A percentile compares a stretch with the other conserved stretches of the same genome.
These are phyloP conservation scores for Vanacampus margaritifer DNA, from an alignment of 2,113 vertebrate species.

Conservation along the genomic window DNA sequence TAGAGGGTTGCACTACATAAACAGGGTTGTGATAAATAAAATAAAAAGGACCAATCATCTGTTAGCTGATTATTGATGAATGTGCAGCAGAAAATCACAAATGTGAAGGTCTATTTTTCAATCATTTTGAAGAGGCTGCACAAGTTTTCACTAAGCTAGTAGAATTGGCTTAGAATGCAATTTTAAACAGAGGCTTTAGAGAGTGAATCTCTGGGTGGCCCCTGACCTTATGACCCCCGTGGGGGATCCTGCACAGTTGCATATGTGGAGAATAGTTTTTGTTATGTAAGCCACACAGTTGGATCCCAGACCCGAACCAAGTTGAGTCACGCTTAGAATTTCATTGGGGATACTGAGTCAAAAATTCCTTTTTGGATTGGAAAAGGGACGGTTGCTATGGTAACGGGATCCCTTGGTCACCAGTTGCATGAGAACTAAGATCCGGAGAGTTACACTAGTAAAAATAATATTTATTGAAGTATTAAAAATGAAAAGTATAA, in stretches of 20 bases:
- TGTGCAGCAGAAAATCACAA: no score
- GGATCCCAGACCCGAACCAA: slow-evolving; percentile 22
- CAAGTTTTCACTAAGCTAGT: background rate
- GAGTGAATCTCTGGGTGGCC: background rate
- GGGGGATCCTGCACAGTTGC: background rate
- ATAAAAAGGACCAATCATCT: no score
- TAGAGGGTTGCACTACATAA: no score
- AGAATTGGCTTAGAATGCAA: background rate
- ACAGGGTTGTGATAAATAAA: no score
- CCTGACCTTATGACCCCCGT: background rate
- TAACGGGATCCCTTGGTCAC: slow-evolving; percentile 15
- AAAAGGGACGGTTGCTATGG: slow-evolving; percentile 26
- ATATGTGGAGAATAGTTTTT: background rate
- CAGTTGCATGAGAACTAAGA: slow-evolving; percentile 23
- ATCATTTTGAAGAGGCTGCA: background rate
- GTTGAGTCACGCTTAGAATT: slow-evolving; percentile 8
- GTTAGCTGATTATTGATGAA: no score
- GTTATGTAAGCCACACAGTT: slow-evolving; percentile 14
- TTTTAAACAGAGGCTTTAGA: background rate
- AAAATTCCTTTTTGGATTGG: slow-evolving; percentile 9
- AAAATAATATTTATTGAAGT: slow-evolving; percentile 24
- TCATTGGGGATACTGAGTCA: slow-evolving; percentile 4
- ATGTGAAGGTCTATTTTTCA: background rate
- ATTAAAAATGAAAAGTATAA: slow-evolving; percentile 27
- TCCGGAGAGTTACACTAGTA: slow-evolving; percentile 3